phyloP scores from a whole-genome alignment of 1,140 invertebrate genomes.

The Anoplophora glabripennis region DNA sequence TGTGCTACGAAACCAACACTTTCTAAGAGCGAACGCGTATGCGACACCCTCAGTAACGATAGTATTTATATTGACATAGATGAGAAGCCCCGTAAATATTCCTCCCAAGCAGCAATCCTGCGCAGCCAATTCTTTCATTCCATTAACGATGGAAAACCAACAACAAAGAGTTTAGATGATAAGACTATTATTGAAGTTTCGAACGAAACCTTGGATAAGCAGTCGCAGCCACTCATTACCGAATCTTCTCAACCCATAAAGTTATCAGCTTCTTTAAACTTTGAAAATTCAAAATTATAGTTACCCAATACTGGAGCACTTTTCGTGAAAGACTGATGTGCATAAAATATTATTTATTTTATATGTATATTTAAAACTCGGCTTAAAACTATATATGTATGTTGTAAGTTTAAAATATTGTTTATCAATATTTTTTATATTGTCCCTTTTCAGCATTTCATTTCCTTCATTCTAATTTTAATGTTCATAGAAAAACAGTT shows the following conservation, averaged over 20 bases:
- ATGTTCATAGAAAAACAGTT: slow-evolving; percentile 5
- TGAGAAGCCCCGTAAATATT: slow-evolving; percentile 36
- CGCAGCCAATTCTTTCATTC: slow-evolving; percentile 45
- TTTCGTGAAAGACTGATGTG: not conserved
- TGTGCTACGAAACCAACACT: slow-evolving; percentile 23
- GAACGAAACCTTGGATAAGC: slow-evolving; percentile 43
- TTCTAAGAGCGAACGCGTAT: slow-evolving; percentile 16
- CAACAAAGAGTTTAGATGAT: slow-evolving; percentile 40
- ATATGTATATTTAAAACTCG: not conserved
- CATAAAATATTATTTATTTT: slow-evolving; percentile 2
- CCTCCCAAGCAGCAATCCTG: slow-evolving; percentile 39
- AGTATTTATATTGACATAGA: slow-evolving; percentile 45
- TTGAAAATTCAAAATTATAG: slow-evolving; percentile 3
- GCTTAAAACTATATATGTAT: slow-evolving; percentile 3
- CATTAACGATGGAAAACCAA: slow-evolving; percentile 34
- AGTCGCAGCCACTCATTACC: slow-evolving; percentile 12
- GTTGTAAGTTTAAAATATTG: slow-evolving; percentile 5
- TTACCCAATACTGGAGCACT: not conserved
- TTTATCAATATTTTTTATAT: slow-evolving; percentile 5
- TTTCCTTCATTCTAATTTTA: slow-evolving; percentile 1
- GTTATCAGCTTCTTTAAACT: not conserved
- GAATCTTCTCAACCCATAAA: not conserved
- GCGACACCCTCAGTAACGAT: slow-evolving; percentile 42
- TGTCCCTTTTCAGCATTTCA: not conserved
- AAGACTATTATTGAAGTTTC: slow-evolving; percentile 46